These are phyloP conservation scores for Cynopterus sphinx DNA, from an alignment of 2,797 vertebrate genomes.

Conservation along the genomic window DNA sequence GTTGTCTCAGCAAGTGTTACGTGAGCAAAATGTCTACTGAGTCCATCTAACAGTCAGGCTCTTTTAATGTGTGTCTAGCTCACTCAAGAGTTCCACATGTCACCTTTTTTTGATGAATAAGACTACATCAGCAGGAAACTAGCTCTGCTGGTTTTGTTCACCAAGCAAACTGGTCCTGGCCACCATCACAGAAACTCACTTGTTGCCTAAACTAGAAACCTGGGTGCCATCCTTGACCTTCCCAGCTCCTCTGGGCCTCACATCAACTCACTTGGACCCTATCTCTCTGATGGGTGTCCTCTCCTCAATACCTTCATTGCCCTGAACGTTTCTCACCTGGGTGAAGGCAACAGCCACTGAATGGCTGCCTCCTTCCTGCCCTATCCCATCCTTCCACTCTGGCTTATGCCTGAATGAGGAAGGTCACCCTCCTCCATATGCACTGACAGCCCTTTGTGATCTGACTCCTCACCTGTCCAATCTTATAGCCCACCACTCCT, in stretches of 20 bases:
- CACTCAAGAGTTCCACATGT: background rate
- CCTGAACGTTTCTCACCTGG: background rate
- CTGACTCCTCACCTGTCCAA: background rate
- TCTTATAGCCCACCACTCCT: background rate
- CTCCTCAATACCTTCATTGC: background rate
- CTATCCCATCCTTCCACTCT: background rate
- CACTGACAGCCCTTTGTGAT: background rate
- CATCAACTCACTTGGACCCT: background rate
- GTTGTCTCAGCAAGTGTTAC: background rate
- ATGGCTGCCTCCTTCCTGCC: background rate
- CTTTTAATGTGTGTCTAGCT: background rate
- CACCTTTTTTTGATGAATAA: background rate
- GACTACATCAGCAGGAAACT: background rate
- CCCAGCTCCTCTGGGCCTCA: background rate
- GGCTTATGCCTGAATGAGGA: background rate
- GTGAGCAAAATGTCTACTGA: background rate
- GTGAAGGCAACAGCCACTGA: background rate
- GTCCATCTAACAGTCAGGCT: background rate
- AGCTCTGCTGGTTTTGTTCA: background rate
- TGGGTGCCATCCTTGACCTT: background rate
- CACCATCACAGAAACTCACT: background rate
- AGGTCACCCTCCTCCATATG: background rate
- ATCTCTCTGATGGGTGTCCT: background rate
- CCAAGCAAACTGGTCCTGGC: background rate
- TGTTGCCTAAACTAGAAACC: background rate